Conservation (phyloP, 2,113 vertebrate genomes). For the Platycercus adscitus region DNA sequence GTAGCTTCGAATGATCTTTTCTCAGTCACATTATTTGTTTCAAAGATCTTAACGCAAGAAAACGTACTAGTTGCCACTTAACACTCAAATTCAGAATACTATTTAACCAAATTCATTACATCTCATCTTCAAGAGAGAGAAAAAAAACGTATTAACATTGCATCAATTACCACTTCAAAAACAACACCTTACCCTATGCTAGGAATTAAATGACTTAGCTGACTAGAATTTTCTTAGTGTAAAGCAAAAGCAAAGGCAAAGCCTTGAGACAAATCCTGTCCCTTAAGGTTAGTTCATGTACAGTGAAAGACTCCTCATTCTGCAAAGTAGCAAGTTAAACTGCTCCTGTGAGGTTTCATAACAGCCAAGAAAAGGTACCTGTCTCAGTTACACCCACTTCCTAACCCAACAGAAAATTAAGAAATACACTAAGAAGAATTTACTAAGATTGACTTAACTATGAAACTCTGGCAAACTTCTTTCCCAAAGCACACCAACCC, state of each 20-base stretch:
- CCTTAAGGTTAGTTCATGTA: background rate
- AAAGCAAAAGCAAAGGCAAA: background rate
- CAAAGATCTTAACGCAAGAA: background rate
- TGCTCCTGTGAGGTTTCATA: background rate
- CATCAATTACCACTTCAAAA: background rate
- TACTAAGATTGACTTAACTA: background rate
- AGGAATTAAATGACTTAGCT: background rate
- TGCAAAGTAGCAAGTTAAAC: background rate
- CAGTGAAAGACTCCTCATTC: background rate
- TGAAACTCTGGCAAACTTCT: background rate
- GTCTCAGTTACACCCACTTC: background rate
- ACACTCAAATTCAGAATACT: background rate
- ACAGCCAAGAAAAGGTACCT: slow-evolving; percentile 10
- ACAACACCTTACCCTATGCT: background rate
- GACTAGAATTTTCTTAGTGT: background rate
- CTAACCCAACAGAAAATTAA: background rate
- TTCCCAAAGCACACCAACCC: background rate
- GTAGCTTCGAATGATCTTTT: background rate
- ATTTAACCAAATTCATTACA: background rate
- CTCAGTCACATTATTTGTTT: background rate
- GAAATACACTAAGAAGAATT: background rate
- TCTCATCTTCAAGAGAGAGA: background rate
- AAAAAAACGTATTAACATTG: background rate
- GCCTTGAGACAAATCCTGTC: background rate
- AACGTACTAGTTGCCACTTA: background rate